These are phyloP conservation scores for Sturnira hondurensis DNA, from an alignment of 2,113 vertebrate species.

Conservation along the genomic window DNA sequence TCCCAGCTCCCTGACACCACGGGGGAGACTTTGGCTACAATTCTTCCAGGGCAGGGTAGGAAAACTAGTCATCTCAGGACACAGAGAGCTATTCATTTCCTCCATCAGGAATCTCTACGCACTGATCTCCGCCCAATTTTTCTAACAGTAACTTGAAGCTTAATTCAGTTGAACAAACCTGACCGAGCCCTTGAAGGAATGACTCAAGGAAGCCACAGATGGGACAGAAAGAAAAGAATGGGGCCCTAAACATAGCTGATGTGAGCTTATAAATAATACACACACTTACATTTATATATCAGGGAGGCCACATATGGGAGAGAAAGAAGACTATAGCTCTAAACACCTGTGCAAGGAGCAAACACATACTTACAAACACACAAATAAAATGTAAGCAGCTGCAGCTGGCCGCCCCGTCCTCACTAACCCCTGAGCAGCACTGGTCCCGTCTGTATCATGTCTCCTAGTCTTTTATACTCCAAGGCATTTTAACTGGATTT, in stretches of 20 bases:
- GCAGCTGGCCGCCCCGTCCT: background rate
- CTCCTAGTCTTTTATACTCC: background rate
- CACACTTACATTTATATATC: background rate
- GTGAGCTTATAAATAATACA: background rate
- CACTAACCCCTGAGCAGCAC: background rate
- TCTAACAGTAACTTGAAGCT: conserved; percentile 22
- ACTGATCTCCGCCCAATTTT: background rate
- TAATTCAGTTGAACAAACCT: conserved; percentile 44
- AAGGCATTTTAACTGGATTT: conserved; percentile 30
- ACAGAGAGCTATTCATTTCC: background rate
- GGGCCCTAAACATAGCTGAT: background rate
- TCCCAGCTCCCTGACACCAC: background rate
- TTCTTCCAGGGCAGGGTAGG: background rate
- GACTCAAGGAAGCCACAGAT: background rate
- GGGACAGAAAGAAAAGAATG: background rate
- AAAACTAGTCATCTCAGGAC: conserved; percentile 38
- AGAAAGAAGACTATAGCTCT: background rate
- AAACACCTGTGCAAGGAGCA: background rate
- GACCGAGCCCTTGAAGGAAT: conserved; percentile 6
- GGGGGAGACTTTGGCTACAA: background rate
- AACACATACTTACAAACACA: background rate
- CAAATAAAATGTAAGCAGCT: background rate
- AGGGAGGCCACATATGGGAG: background rate
- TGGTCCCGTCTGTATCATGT: background rate
- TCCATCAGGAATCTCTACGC: background rate